Conservation (phyloP, 2,113 vertebrate species). For the Aphyosemion australe region DNA sequence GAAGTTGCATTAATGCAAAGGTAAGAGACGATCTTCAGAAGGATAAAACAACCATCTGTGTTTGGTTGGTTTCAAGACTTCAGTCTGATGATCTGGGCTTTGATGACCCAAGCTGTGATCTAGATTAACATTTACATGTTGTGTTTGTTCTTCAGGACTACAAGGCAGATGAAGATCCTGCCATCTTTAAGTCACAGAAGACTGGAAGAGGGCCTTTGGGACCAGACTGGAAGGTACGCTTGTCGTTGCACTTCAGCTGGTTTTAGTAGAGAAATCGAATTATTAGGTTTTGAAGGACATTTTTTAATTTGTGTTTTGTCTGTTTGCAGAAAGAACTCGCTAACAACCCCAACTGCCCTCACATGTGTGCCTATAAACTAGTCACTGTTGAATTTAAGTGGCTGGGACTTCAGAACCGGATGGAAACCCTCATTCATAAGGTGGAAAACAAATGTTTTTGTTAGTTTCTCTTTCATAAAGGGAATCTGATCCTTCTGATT, state of each 20-base stretch:
- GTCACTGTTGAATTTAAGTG: slow-evolving; percentile 93
- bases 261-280: neutral
- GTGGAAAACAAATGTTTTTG: slow-evolving; percentile 63
- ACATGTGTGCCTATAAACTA: slow-evolving; percentile 98
- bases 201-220: slow-evolving; percentile 90
- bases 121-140: neutral
- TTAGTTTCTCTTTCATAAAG: too few species aligned
- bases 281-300: neutral
- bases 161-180: slow-evolving; percentile 91
- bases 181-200: slow-evolving; percentile 89
- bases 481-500: too few species aligned
- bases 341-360: slow-evolving; percentile 85
- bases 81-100: too few species aligned
- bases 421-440: slow-evolving; percentile 92
- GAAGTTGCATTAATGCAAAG: slow-evolving; percentile 81
- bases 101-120: too few species aligned
- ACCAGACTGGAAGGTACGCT: slow-evolving; percentile 89
- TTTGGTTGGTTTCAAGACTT: too few species aligned
- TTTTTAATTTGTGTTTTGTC: neutral
- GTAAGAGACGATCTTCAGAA: slow-evolving; percentile 62
- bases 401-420: slow-evolving; percentile 86
- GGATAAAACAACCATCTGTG: neutral
- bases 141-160: slow-evolving; percentile 83
- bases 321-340: slow-evolving; percentile 85
- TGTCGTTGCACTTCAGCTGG: neutral